These are phyloP conservation scores for Hirtodrosophila duncani DNA, from an alignment of 2,888 invertebrate genomes.

Conservation along the genomic window DNA sequence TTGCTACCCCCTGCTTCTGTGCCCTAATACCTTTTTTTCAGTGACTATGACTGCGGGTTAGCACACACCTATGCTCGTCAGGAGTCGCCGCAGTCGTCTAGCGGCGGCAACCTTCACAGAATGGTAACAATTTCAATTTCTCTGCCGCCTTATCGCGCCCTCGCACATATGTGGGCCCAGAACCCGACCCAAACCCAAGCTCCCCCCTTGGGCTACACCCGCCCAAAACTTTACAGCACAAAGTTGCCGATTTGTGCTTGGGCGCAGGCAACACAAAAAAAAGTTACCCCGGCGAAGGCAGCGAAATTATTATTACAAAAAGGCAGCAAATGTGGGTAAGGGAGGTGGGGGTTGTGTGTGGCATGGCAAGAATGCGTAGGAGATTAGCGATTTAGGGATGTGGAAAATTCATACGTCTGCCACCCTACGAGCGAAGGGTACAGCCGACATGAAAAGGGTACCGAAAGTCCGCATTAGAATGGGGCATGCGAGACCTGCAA, in stretches of 20 bases:
- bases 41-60: too few relatives aligned
- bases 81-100: slow-evolving; percentile 47
- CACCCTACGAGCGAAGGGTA: slow-evolving; percentile 14
- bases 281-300: slow-evolving; percentile 13
- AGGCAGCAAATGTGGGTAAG: slow-evolving; percentile 14
- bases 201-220: slow-evolving; percentile 35
- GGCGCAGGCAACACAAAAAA: slow-evolving; percentile 43
- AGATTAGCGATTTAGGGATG: slow-evolving; percentile 76
- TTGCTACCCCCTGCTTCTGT: slow-evolving; percentile 1
- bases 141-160: slow-evolving; percentile 71
- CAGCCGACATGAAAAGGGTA: slow-evolving; percentile 23
- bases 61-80: slow-evolving; percentile 47
- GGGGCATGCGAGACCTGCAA: slow-evolving; percentile 27
- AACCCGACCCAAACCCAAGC: slow-evolving; percentile 15
- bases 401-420: slow-evolving; percentile 70
- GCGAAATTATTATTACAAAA: slow-evolving; percentile 67
- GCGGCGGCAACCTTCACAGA: slow-evolving; percentile 71
- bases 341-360: slow-evolving; percentile 14
- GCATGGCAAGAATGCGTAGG: slow-evolving; percentile 63
- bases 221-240: slow-evolving; percentile 59
- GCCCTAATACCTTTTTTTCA: slow-evolving; percentile 17
- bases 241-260: slow-evolving; percentile 69
- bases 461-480: slow-evolving; percentile 3
- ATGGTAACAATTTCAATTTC: slow-evolving; percentile 74
- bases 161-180: slow-evolving; percentile 60